Conservation (phyloP, 2,113 vertebrate genomes). For the Aptenodytes forsteri region DNA sequence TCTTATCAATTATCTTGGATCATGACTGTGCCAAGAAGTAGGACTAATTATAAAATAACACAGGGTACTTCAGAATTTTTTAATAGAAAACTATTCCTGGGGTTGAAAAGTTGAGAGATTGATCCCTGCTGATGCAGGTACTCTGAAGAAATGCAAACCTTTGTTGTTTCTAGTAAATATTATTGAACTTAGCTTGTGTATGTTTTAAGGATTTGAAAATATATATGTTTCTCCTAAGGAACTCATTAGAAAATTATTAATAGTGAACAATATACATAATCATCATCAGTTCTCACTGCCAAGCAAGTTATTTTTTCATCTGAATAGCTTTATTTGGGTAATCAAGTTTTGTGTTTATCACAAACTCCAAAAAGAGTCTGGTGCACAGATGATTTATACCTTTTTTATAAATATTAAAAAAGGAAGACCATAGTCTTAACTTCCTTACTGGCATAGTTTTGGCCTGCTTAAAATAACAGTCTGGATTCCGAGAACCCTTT, state of each 20-base stretch:
- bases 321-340: neutral
- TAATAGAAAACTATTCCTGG: neutral
- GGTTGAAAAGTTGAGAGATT: neutral
- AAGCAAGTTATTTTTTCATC: neutral
- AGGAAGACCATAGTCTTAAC: fast-evolving
- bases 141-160: neutral
- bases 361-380: neutral
- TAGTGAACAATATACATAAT: neutral
- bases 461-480: neutral
- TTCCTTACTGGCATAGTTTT: neutral
- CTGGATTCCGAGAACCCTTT: neutral
- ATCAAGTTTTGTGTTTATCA: neutral
- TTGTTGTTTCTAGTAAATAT: neutral
- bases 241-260: neutral
- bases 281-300: neutral
- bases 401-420: neutral
- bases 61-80: neutral
- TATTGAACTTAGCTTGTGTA: neutral
- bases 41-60: neutral
- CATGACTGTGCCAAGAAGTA: neutral
- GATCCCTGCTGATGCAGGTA: neutral
- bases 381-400: neutral
- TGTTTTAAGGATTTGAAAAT: neutral
- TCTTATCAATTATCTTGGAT: neutral
- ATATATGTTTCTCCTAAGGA: neutral